These are phyloP conservation scores for Platichthys flesus DNA, from an alignment of 2,113 vertebrate genomes.

Conservation along the genomic window DNA sequence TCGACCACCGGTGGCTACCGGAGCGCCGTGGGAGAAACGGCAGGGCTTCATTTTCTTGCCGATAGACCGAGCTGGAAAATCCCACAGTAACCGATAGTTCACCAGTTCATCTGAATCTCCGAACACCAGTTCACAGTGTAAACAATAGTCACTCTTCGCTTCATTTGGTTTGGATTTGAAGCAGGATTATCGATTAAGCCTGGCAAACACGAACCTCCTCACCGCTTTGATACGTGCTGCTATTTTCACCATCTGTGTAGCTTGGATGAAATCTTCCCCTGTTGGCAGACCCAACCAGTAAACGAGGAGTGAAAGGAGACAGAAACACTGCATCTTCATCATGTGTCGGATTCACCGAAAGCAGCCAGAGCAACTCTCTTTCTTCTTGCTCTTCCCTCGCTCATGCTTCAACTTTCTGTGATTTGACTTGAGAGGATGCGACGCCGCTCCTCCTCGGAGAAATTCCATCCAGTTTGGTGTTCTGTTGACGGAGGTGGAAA, in stretches of 20 bases:
- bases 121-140: conserved; percentile 34
- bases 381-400: conserved; percentile 9
- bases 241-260: conserved; percentile 33
- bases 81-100: conserved; percentile 57
- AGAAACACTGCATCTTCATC: conserved; percentile 45
- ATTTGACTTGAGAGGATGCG: conserved; percentile 3
- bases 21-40: conserved; percentile 68
- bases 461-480: conserved; percentile 40
- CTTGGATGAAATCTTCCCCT: conserved; percentile 35
- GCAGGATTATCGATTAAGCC: conserved; percentile 50
- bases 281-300: conserved; percentile 38
- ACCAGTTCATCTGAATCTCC: conserved; percentile 52
- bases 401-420: conserved; percentile 21
- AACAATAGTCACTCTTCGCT: conserved; percentile 46
- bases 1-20: conserved; percentile 34
- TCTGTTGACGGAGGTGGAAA: conserved; percentile 50
- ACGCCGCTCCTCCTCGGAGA: conserved; percentile 4
- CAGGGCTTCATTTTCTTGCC: conserved; percentile 60
- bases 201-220: conserved; percentile 8
- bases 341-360: conserved; percentile 40
- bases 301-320: conserved; percentile 48
- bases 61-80: conserved; percentile 59
- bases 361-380: conserved; percentile 28
- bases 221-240: conserved; percentile 9
- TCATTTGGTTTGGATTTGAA: conserved; percentile 38